Evolutionary conservation across 2,113 vertebrate genomes (phyloP), one percentile per base, ranked within the genome.

Genomic region (Halichoerus grypus): DNA sequence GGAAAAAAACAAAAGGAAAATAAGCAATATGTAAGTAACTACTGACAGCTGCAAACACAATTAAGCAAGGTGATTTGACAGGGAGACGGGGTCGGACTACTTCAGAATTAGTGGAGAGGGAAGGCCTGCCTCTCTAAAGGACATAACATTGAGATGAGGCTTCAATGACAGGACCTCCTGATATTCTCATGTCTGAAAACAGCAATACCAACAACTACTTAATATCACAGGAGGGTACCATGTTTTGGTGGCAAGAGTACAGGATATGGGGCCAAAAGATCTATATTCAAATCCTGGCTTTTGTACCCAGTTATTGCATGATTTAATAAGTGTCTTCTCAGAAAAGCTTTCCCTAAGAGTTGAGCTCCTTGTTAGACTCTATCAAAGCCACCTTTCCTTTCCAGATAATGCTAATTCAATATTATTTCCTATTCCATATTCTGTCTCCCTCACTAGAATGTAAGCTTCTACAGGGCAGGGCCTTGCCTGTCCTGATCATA

Each of bases 121-220:
- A 86, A 53, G 55, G 16, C 2, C 26, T 95, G 16, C 2, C 26
- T 95, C 69, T 82, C 76, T 69, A 18, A 55, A 86, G 42, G 7
- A 77, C 79, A 55, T 24, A 63, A 65, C 55, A 80, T 46, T 91
- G 42, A 65, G 26, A 42, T 71, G 49, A 69, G 24, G 71, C 65
- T 69, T 86, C 57, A 91, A 67, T 65, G 53, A 90, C 0, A 51
- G 8, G 28, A 42, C 11, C 49, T 81, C 91, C 46, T 94, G 36
- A n/a, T 95, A 67, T 57, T 61, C n/a, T 94, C 42, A 42, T 16
- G 59, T 82, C 59, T 93, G 81, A 96, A 97, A 93, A 49, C 16
- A 71, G 55, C 31, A 81, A 95, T 12, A 76, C 18, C 13, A 80
- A 87, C 2, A 94, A 63, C 80, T 82, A 80, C 72, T 61, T 84